phyloP scores from a whole-genome alignment of 2,888 invertebrate species.

The Drosophila antonietae region DNA sequence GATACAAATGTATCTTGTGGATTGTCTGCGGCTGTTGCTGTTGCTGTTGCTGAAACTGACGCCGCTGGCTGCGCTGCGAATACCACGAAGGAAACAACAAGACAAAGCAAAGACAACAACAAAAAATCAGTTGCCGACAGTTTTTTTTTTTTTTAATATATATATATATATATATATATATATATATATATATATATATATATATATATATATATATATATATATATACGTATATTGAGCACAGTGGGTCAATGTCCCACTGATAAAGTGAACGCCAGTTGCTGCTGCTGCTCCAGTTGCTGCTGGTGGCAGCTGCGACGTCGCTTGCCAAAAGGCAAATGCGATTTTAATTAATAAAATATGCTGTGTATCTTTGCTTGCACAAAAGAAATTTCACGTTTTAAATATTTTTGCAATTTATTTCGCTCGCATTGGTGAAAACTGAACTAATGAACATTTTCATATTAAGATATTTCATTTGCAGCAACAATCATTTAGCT shows the following conservation, averaged over 20 bases:
- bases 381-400: conserved; percentile 74
- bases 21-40: conserved; percentile 41
- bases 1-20: conserved; percentile 40
- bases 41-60: conserved; percentile 40
- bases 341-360: conserved; percentile 79
- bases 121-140: conserved; percentile 77
- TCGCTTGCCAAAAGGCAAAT: conserved; percentile 68
- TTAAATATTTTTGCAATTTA: conserved; percentile 48
- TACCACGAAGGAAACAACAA: conserved; percentile 40
- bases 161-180: background rate
- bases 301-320: conserved; percentile 52
- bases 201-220: background rate
- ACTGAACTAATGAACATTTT: conserved; percentile 67
- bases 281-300: conserved; percentile 35
- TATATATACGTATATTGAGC: conserved; percentile 77
- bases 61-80: conserved; percentile 53
- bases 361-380: conserved; percentile 68
- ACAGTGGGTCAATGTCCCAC: conserved; percentile 84
- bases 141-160: conserved; percentile 28
- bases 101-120: conserved; percentile 46
- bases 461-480: conserved; percentile 3
- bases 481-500: conserved; percentile 36
- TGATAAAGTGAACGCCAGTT: conserved; percentile 77
- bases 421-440: conserved; percentile 40
- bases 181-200: conserved; percentile 63